Base-by-base conservation (phyloP, 2,797 vertebrate genomes). In the Odontamblyopus lacepedii region DNA sequence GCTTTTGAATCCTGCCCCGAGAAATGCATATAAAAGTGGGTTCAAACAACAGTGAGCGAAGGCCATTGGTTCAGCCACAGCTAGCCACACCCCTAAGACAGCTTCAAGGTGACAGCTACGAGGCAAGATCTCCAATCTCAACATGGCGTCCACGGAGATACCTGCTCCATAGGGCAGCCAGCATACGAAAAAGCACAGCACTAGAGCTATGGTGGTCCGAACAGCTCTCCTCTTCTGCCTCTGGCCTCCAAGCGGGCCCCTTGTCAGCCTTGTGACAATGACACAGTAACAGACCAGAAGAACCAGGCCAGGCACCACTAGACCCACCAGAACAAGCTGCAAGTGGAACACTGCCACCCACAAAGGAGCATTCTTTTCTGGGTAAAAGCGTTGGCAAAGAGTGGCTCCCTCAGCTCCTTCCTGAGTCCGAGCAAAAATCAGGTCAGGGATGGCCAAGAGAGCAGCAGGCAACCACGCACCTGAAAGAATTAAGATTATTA, bases 11-110 rank as follows among this genome's bases (percentile, higher is more conserved):
- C 98, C 97, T 19, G 96, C 97, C 1, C 98, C 98, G 15, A 99
- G 94, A 87, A 99, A 99, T 57, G 98, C 98, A 1, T 99, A 99
- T 1, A 99, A 94, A 78, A 99, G 96, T 1, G 98, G 98, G 88
- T 99, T 99, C 78, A 99, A 93, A 91, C 98, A 99, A 88, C 98
- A 99, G 92, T 99, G 98, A 74, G 98, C 96, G 69, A 95, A 99
- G 0, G 97, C 98, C 72, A 99, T 89, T 51, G 96, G 96, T 90
- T 99, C 98, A 0, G 97, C 97, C 70, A 98, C 94, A 19, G 94
- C 93, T 85, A 98, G 95, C 95, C 96, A 97, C 77, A 96, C 95
- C 15, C 95, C 91, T 60, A 99, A 89, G 0, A 87, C 80, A 0
- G 89, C 92, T 69, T 97, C 95, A 81, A 97, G 89, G n/a, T 84